Evolutionary conservation across 2,888 invertebrate species (phyloP).

Genomic region (Acronicta aceris): DNA sequence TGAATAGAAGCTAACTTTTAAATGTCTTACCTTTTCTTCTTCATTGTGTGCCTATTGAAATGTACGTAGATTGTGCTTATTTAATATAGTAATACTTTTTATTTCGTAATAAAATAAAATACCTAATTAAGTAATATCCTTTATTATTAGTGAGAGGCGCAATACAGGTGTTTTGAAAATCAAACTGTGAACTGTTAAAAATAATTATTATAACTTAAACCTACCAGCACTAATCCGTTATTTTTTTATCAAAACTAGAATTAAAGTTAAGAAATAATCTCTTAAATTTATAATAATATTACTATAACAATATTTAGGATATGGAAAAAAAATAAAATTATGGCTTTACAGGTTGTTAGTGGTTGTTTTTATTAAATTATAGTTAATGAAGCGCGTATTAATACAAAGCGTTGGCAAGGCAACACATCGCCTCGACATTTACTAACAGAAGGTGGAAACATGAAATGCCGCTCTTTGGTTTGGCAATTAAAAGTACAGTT

Average conservation of each 20-base stretch:
- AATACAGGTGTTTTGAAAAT: conserved; percentile 68
- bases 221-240: conserved; percentile 53
- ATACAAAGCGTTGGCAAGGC: conserved; percentile 71
- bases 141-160: conserved; percentile 79
- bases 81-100: neutral
- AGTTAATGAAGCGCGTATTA: conserved; percentile 60
- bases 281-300: conserved; percentile 61
- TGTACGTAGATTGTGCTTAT: conserved; percentile 4
- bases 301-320: conserved; percentile 60
- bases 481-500: conserved; percentile 61
- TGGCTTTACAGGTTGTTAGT: conserved; percentile 63
- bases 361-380: conserved; percentile 34
- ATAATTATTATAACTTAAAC: conserved; percentile 66
- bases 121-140: conserved; percentile 62
- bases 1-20: conserved; percentile 63
- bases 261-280: conserved; percentile 38
- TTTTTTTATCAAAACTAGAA: conserved; percentile 48
- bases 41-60: conserved; percentile 14
- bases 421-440: conserved; percentile 46
- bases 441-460: conserved; percentile 49
- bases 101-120: conserved; percentile 52
- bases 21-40: conserved; percentile 65
- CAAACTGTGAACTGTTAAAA: conserved; percentile 58
- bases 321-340: conserved; percentile 54
- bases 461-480: conserved; percentile 78